Evolutionary conservation across 2,797 vertebrate genomes (phyloP).

Genomic region (Onychomys torridus): DNA sequence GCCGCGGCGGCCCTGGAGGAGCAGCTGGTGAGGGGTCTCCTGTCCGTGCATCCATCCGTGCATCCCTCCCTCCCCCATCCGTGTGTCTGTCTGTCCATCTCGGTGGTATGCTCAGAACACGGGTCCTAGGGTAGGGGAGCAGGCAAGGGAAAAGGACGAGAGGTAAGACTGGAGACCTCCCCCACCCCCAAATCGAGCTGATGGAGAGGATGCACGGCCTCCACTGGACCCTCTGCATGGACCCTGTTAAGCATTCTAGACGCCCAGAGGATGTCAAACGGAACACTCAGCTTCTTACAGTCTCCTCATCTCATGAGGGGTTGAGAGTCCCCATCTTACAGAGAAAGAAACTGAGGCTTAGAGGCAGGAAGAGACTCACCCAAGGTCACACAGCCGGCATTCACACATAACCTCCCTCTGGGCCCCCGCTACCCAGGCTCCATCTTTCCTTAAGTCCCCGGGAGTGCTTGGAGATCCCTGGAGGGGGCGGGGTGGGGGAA

Average conservation of each 20-base stretch:
- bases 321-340: conserved; percentile 51
- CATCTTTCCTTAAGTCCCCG: conserved; percentile 62
- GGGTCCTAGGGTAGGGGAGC: neutral
- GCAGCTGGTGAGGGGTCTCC: conserved; percentile 81
- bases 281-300: conserved; percentile 24
- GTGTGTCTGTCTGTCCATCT: conserved; percentile 18
- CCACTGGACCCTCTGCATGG: neutral
- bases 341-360: conserved; percentile 64
- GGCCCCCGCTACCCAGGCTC: conserved; percentile 34
- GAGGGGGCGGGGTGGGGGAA: conserved; percentile 62
- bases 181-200: conserved; percentile 20
- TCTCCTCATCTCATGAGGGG: neutral
- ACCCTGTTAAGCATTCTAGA: conserved; percentile 14
- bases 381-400: conserved; percentile 76
- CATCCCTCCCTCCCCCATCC: conserved; percentile 17
- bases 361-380: conserved; percentile 72
- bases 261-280: conserved; percentile 52
- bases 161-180: conserved; percentile 57
- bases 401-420: conserved; percentile 16
- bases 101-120: conserved; percentile 43
- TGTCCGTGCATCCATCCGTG: conserved; percentile 32
- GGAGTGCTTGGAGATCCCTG: conserved; percentile 75
- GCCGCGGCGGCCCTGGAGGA: conserved; percentile 82
- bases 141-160: neutral
- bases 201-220: neutral